Conservation (phyloP, 2,888 invertebrate species). For the Phyto melanocephala region DNA sequence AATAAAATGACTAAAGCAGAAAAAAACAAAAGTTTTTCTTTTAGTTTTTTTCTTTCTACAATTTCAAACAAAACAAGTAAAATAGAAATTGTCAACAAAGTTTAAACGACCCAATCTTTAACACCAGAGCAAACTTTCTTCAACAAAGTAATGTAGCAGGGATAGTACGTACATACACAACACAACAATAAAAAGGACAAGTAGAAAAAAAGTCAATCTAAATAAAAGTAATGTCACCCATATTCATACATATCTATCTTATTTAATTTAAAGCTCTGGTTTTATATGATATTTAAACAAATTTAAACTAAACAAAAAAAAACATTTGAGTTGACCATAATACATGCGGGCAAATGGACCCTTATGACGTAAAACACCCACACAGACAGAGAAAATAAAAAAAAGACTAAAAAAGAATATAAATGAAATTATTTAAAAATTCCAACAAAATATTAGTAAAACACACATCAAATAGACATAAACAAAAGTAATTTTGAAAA, state of each 20-base stretch:
- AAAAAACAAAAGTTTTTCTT: background rate
- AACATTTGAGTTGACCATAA: conserved; percentile 11
- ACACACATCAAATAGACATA: background rate
- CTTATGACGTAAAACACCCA: background rate
- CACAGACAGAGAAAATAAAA: background rate
- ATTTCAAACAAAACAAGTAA: background rate
- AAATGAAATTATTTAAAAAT: too few relatives aligned
- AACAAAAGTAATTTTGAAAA: background rate
- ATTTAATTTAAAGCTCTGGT: conserved; percentile 23
- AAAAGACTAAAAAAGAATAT: background rate
- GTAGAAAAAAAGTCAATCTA: background rate
- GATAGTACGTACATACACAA: too few relatives aligned
- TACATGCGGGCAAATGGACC: conserved; percentile 3
- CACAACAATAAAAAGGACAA: too few relatives aligned
- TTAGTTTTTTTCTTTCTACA: background rate
- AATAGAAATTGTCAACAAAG: conserved; percentile 31
- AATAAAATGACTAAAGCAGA: conserved; percentile 27
- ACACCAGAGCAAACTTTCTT: background rate
- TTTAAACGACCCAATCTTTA: conserved; percentile 32
- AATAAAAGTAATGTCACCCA: background rate
- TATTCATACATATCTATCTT: conserved; percentile 21
- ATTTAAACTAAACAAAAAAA: conserved; percentile 10
- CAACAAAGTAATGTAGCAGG: background rate
- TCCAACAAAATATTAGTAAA: background rate
- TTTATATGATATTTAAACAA: conserved; percentile 28